phyloP scores from a whole-genome alignment of 2,797 vertebrate species.

The Loriculus beryllinus region DNA sequence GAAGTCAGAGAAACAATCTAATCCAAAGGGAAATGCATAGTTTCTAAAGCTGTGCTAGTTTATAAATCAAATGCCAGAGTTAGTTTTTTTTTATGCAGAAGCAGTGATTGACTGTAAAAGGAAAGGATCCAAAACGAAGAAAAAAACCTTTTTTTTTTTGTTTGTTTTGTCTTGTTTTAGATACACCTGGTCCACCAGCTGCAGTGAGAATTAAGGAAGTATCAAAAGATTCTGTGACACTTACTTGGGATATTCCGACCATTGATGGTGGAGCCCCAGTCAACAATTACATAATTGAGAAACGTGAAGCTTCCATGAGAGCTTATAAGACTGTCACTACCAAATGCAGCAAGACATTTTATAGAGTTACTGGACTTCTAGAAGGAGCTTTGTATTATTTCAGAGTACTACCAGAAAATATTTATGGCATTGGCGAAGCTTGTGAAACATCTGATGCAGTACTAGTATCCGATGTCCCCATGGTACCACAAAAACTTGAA shows the following conservation, averaged over 20 bases:
- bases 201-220: slow-evolving; percentile 92
- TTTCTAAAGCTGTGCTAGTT: not conserved
- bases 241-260: slow-evolving; percentile 92
- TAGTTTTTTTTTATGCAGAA: not conserved
- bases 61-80: not conserved
- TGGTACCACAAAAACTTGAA: slow-evolving; percentile 89
- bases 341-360: slow-evolving; percentile 95
- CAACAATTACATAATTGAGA: slow-evolving; percentile 95
- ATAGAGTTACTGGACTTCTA: slow-evolving; percentile 87
- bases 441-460: slow-evolving; percentile 90
- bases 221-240: slow-evolving; percentile 88
- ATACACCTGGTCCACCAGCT: slow-evolving; percentile 94
- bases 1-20: not conserved
- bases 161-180: slow-evolving; percentile 69
- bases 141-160: not conserved
- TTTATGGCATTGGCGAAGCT: slow-evolving; percentile 94
- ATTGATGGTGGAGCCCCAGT: slow-evolving; percentile 96
- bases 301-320: slow-evolving; percentile 97
- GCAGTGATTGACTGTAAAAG: not conserved
- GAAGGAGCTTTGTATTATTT: slow-evolving; percentile 98
- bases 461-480: slow-evolving; percentile 92
- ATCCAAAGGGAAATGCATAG: not conserved
- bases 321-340: slow-evolving; percentile 96
- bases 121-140: not conserved
- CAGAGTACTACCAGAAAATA: slow-evolving; percentile 95